Conservation (phyloP, 2,797 vertebrate genomes). For the Enoplosus armatus region DNA sequence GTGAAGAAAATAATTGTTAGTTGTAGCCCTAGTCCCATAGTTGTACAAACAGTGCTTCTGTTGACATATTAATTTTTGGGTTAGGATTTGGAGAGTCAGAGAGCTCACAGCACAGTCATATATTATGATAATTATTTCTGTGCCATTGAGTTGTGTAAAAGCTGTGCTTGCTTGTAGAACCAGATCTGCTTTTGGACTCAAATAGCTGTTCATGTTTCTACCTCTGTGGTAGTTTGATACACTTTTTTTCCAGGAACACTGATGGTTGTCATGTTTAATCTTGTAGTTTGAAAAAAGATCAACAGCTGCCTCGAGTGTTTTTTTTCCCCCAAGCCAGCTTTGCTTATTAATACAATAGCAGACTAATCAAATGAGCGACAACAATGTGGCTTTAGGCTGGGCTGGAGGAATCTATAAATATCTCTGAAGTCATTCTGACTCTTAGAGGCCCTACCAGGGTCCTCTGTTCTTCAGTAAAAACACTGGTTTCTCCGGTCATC, state of each 20-base stretch:
- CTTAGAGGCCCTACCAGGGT: constrained; percentile 58
- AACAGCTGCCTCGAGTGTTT: constrained; percentile 33
- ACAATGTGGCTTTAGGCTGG: constrained; percentile 76
- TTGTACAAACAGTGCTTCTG: background rate
- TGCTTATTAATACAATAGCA: constrained; percentile 74
- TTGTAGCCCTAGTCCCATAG: background rate
- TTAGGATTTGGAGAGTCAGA: background rate
- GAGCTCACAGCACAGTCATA: background rate
- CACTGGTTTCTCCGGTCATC: constrained; percentile 29
- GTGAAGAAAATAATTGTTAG: background rate
- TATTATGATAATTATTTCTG: too few relatives aligned
- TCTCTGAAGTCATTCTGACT: constrained; percentile 65
- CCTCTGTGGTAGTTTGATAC: background rate
- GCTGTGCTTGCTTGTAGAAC: background rate
- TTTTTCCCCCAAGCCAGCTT: constrained; percentile 21
- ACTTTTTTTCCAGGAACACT: constrained; percentile 10
- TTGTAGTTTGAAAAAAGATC: constrained; percentile 41
- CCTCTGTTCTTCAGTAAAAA: constrained; percentile 31
- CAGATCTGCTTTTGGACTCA: background rate
- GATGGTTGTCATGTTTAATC: constrained; percentile 47
- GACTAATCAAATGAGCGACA: constrained; percentile 79
- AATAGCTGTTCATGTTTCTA: background rate
- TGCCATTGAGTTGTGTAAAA: background rate
- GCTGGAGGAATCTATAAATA: constrained; percentile 75
- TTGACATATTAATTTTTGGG: background rate